Conservation (phyloP, 2,113 vertebrate species). For the Pterophyllum scalare region DNA sequence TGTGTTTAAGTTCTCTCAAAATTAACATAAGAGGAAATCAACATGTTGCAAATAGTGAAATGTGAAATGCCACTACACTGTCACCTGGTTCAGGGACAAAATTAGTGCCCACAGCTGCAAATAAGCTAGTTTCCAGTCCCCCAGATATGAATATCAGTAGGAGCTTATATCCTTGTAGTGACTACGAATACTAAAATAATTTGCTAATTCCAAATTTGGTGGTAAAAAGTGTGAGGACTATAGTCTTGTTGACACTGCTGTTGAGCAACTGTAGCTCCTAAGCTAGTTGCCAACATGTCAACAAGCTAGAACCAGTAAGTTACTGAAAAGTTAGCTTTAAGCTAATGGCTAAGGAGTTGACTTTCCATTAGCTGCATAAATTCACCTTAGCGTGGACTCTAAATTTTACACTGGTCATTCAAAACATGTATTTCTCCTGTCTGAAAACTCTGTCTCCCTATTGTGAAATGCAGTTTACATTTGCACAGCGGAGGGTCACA, state of each 20-base stretch:
- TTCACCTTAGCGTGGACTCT: neutral
- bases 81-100: too few species aligned
- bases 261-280: neutral
- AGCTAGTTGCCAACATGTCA: neutral
- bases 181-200: neutral
- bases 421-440: neutral
- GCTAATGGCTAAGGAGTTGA: neutral
- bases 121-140: too few species aligned
- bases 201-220: neutral
- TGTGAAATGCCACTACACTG: too few species aligned
- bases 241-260: neutral
- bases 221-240: neutral
- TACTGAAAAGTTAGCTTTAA: neutral
- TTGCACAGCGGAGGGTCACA: neutral
- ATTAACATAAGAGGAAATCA: too few species aligned
- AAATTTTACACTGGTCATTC: neutral
- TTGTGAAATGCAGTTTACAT: neutral
- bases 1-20: too few species aligned
- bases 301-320: neutral
- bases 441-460: neutral
- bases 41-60: too few species aligned
- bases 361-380: neutral
- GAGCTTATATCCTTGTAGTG: too few species aligned
- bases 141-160: too few species aligned
- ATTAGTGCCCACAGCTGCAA: too few species aligned